phyloP scores from a whole-genome alignment of 2,888 invertebrate genomes.

The Cynaeus angustus region DNA sequence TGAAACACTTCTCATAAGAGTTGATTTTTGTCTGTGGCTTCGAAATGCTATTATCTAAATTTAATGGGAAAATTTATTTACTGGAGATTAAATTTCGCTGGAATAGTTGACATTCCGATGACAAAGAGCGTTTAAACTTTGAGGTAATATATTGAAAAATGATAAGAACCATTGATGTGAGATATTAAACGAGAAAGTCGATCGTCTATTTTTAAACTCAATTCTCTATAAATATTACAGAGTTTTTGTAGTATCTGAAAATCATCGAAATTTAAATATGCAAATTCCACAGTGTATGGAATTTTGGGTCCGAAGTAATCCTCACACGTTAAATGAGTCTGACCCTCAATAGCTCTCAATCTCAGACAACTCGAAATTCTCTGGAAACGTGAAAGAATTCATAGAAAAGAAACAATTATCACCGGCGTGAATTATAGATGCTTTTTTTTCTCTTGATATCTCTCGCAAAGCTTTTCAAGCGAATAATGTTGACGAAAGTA shows the following conservation, averaged over 20 bases:
- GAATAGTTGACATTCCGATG: conserved; percentile 42
- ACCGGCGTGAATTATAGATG: conserved; percentile 23
- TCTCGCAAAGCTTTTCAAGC: conserved; percentile 22
- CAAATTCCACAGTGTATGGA: conserved; percentile 34
- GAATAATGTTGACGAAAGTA: conserved; percentile 38
- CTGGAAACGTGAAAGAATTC: conserved; percentile 29
- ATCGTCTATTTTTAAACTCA: conserved; percentile 12
- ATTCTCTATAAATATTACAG: conserved; percentile 32
- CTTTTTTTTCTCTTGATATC: conserved; percentile 2
- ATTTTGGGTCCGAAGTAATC: conserved; percentile 54
- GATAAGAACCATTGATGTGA: conserved; percentile 48
- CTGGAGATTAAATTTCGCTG: conserved; percentile 36
- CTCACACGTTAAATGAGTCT: conserved; percentile 60
- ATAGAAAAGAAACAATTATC: conserved; percentile 32
- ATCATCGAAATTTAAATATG: conserved; percentile 40
- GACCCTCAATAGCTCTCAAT: conserved; percentile 54
- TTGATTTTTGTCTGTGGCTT: conserved; percentile 29
- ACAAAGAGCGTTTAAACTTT: conserved; percentile 35
- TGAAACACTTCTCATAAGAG: too few relatives aligned
- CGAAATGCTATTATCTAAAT: too few relatives aligned
- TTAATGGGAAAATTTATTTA: not conserved
- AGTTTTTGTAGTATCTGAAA: conserved; percentile 20
- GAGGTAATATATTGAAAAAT: conserved; percentile 51
- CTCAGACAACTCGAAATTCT: conserved; percentile 42
- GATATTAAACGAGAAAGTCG: conserved; percentile 44